Base-by-base conservation (phyloP, 1,140 invertebrate species). In the Cydia pomonella region DNA sequence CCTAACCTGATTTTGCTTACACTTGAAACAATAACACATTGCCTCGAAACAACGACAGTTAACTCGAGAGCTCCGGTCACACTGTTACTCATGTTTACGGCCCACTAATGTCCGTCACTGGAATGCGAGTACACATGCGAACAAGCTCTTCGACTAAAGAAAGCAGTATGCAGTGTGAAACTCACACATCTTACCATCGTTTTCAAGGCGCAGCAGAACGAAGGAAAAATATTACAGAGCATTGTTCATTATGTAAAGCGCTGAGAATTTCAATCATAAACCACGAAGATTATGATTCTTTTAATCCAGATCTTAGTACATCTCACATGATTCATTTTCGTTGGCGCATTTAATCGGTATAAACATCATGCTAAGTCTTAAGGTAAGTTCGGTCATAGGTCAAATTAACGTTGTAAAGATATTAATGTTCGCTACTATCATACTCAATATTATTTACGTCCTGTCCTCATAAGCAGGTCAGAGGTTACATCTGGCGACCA, bases 1-100 rank as follows among this genome's bases (percentile, higher is more conserved):
- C 53, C 16, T 59, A 69, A 69, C 23, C 16, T 33, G 27, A 69
- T 69, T 33, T 69, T 69, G 64, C 33, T 69, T 69, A 69, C 29
- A 69, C 64, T 69, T 69, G 64, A 69, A 59, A 69, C 64, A 69
- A 69, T 69, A 69, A 29, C 64, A 69, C 27, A 33, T 33, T 69
- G 64, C 16, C 29, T 69, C 64, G 29, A 41, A 38, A 69, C 64
- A 18, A 38, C 29, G 29, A 38, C 64, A 33, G 64, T 69, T 33
- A 33, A 69, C 64, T 69, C 27, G 64, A 69, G 64, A 69, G 64
- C 27, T 33, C 29, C 64, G 64, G 25, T 38, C 25, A 33, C 29
- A 33, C 27, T 69, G 64, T 33, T 59, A 87, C 84, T 82, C 76
- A 73, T 83, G 84, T 85, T 87, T 85, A 84, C 79, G 79, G 78